These are phyloP conservation scores for Ricordea florida DNA, from an alignment of 92 coral and sea anemone genomes.

Conservation along the genomic window DNA sequence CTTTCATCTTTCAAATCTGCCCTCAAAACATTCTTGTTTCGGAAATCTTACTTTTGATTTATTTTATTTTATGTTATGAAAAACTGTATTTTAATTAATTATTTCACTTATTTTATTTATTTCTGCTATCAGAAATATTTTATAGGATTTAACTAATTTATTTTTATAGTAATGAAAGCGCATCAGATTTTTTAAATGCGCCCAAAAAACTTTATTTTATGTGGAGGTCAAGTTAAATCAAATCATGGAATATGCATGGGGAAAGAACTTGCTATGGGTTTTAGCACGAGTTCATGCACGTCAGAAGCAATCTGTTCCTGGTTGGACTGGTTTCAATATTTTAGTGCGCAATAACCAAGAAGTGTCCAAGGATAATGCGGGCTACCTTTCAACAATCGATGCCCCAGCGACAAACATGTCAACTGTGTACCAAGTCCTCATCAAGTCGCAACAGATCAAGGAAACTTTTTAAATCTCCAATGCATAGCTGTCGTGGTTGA, in stretches of 20 bases:
- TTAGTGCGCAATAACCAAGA: constrained; percentile 15
- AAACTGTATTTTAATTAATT: too few relatives aligned
- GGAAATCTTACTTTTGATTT: too few relatives aligned
- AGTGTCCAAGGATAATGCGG: constrained; percentile 10
- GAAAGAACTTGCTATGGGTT: constrained; percentile 37
- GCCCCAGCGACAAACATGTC: constrained; percentile 43
- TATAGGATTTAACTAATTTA: too few relatives aligned
- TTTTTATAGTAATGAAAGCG: too few relatives aligned
- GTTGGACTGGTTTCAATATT: constrained; percentile 44
- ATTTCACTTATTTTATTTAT: too few relatives aligned
- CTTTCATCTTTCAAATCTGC: too few relatives aligned
- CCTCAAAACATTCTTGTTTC: too few relatives aligned
- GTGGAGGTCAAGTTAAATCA: constrained; percentile 31
- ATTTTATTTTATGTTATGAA: too few relatives aligned
- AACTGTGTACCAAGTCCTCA: constrained; percentile 19
- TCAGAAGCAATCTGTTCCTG: constrained; percentile 15
- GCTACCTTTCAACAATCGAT: constrained; percentile 42
- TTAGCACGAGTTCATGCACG: constrained; percentile 18
- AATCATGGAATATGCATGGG: constrained; percentile 30
- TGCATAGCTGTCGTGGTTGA: constrained; percentile 18
- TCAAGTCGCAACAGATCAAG: constrained; percentile 10
- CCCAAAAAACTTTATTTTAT: too few relatives aligned
- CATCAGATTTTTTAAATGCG: too few relatives aligned
- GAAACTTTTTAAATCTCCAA: not conserved
- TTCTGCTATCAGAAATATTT: too few relatives aligned